Evolutionary conservation across 2,888 invertebrate species (phyloP).

Genomic region (Limnephilus marmoratus): DNA sequence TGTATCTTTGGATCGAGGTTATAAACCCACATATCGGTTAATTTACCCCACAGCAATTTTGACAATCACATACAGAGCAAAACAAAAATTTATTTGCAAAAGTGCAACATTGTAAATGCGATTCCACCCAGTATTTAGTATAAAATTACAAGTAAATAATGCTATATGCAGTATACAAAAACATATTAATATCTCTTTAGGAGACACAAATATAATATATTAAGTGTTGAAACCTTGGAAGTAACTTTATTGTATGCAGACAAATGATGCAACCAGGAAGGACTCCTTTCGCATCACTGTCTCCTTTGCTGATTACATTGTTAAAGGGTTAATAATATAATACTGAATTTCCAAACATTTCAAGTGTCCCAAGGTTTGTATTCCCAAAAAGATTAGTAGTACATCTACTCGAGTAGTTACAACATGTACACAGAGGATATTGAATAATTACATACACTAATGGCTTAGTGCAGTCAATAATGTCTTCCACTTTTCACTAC

Average conservation of each 20-base stretch:
- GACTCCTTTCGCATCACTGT: neutral
- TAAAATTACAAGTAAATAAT: slow-evolving; percentile 49
- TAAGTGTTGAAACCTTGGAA: slow-evolving; percentile 38
- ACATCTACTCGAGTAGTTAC: too few relatives aligned
- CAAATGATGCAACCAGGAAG: neutral
- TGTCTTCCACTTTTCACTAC: slow-evolving; percentile 55
- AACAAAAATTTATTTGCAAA: slow-evolving; percentile 23
- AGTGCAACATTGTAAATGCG: slow-evolving; percentile 33
- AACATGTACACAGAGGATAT: neutral
- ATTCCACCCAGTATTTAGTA: slow-evolving; percentile 38
- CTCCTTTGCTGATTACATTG: slow-evolving; percentile 4
- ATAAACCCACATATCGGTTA: slow-evolving; percentile 21
- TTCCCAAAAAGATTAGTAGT: slow-evolving; percentile 11
- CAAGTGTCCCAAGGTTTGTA: slow-evolving; percentile 26
- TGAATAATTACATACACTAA: slow-evolving; percentile 27
- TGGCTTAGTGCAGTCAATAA: slow-evolving; percentile 37
- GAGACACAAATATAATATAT: slow-evolving; percentile 20
- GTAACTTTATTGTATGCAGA: slow-evolving; percentile 16
- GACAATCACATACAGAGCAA: slow-evolving; percentile 44
- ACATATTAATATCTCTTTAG: slow-evolving; percentile 18
- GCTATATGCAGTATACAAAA: slow-evolving; percentile 41
- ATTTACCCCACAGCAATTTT: slow-evolving; percentile 24
- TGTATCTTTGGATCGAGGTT: slow-evolving; percentile 35
- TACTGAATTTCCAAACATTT: slow-evolving; percentile 31
- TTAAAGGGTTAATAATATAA: slow-evolving; percentile 37